Evolutionary conservation across 2,797 vertebrate genomes (phyloP), one percentile per base, ranked within the genome.

Genomic region (Alectoris magna): DNA sequence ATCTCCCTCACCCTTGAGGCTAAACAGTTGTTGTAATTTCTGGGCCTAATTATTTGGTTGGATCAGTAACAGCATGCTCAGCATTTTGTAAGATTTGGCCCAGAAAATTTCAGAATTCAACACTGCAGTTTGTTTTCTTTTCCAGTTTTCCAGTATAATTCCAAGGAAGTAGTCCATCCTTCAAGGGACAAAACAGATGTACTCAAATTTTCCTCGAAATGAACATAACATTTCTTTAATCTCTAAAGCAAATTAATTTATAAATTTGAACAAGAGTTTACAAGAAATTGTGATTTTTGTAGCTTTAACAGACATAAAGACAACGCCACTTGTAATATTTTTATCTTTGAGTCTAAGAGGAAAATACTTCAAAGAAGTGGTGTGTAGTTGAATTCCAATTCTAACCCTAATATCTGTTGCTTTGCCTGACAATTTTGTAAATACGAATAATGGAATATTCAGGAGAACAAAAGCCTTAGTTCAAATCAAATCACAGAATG

Each of bases 41-140:
- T 87, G 64, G 79, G 76, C 31, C 76, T 92, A 86, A 92, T 91
- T 94, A 92, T 93, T 92, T 78, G 78, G 49, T 72, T 94, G 93
- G 78, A 91, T 78, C 64, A 49, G 62, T 81, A 85, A 93, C 59
- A 94, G 63, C 79, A 85, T 0, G 5, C 63, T 89, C 70, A 95
- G 76, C 34, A n/a, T 81, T 95, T 89, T 76, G 14, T 44, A 95
- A 92, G 87, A 92, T 92, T 76, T 80, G 64, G 60, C 87, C 60
- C 39, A 92, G 82, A 85, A 94, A 83, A 84, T 64, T 95, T 91
- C 51, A 75, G 36, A 89, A 67, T 31, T 74, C 82, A 70, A 0
- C 81, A 51, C 23, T 63, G 67, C 38, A 78, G 46, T 67, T 87
- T 84, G 48, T 49, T 85, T 89, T 91, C 41, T 75, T 91, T 95